Conservation (phyloP, 2,888 invertebrate genomes). For the Volucella zonaria region DNA sequence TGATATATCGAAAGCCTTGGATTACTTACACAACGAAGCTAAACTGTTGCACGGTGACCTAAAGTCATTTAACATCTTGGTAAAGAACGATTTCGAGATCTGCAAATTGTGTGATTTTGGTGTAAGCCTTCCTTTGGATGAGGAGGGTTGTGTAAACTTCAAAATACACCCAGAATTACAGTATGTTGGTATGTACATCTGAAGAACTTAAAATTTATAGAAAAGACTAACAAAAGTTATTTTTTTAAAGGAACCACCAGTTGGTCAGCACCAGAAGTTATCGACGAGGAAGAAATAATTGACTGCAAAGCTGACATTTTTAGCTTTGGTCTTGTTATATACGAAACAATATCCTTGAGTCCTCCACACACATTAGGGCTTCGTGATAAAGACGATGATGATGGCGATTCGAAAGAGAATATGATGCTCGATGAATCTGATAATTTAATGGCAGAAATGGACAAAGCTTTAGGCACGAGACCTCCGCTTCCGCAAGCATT, state of each 20-base stretch:
- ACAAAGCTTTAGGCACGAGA: conserved; percentile 85
- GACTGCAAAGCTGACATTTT: conserved; percentile 91
- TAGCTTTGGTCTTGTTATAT: conserved; percentile 89
- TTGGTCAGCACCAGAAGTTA: conserved; percentile 92
- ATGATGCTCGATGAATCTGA: conserved; percentile 63
- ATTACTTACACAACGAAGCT: conserved; percentile 90
- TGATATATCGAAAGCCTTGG: conserved; percentile 88
- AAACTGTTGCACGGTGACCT: conserved; percentile 91
- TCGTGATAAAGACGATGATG: conserved; percentile 75
- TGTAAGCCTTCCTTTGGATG: conserved; percentile 88
- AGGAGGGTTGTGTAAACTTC: conserved; percentile 86
- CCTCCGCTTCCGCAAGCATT: conserved; percentile 87
- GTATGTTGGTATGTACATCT: conserved; percentile 85
- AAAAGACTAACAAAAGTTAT: background rate
- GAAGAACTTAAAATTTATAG: background rate
- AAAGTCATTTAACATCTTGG: conserved; percentile 91
- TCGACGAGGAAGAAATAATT: conserved; percentile 85
- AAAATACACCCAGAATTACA: conserved; percentile 83
- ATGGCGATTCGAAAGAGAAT: conserved; percentile 77
- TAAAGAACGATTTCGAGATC: conserved; percentile 88
- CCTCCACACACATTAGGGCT: conserved; percentile 85
- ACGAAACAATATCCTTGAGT: conserved; percentile 91
- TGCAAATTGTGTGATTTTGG: conserved; percentile 94
- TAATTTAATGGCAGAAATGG: conserved; percentile 14
- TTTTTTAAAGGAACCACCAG: conserved; percentile 87